Evolutionary conservation across 1,140 invertebrate genomes (phyloP).

Genomic region (Parapsyche elsis): DNA sequence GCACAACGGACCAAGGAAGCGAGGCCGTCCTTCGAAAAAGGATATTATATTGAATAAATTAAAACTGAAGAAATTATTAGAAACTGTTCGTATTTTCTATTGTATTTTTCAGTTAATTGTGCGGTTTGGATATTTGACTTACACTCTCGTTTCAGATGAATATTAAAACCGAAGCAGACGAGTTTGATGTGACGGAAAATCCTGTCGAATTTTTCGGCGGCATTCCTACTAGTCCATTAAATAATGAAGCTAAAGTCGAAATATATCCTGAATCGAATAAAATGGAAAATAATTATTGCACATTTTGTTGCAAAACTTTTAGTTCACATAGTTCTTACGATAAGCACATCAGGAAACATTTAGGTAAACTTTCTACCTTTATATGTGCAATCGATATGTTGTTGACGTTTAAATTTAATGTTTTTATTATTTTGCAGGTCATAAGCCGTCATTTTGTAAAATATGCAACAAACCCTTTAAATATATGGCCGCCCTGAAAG

Average conservation of each 20-base stretch:
- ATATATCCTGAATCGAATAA: conserved; percentile 34
- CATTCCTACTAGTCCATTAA: conserved; percentile 28
- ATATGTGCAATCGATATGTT: conserved; percentile 28
- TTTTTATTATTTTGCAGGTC: conserved; percentile 45
- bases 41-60: conserved; percentile 48
- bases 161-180: conserved; percentile 50
- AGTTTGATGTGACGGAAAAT: conserved; percentile 21
- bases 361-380: conserved; percentile 31
- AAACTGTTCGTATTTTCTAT: conserved; percentile 43
- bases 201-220: conserved; percentile 14
- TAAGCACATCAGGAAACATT: conserved; percentile 48
- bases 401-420: background rate
- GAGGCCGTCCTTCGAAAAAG: conserved; percentile 54
- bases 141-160: conserved; percentile 45
- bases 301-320: conserved; percentile 45
- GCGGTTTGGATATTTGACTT: background rate
- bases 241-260: conserved; percentile 34
- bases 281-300: conserved; percentile 36
- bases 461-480: conserved; percentile 55
- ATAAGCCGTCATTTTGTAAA: conserved; percentile 50
- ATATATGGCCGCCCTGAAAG: conserved; percentile 49
- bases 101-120: background rate
- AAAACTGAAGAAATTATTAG: conserved; percentile 50
- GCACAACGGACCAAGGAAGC: conserved; percentile 49
- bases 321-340: conserved; percentile 42